phyloP scores from a whole-genome alignment of 2,888 invertebrate species.

The Suillia variegata region DNA sequence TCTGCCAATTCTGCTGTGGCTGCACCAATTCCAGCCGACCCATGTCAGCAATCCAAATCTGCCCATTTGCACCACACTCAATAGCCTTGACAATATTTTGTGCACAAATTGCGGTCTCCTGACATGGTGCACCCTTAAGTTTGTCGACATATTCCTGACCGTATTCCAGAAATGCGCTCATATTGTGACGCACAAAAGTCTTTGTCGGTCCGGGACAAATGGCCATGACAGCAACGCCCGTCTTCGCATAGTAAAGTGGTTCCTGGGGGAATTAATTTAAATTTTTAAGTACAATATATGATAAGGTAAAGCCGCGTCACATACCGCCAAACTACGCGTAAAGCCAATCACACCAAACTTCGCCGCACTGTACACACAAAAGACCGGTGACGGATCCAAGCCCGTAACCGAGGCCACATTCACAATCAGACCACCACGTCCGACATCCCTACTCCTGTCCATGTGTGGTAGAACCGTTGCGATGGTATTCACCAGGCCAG shows the following conservation, averaged over 20 bases:
- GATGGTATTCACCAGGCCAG: constrained; percentile 47
- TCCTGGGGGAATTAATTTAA: constrained; percentile 38
- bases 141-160: constrained; percentile 39
- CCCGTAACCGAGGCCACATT: constrained; percentile 57
- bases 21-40: constrained; percentile 46
- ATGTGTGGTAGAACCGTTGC: constrained; percentile 57
- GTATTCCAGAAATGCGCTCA: constrained; percentile 41
- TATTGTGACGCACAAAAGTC: constrained; percentile 37
- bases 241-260: constrained; percentile 44
- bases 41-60: constrained; percentile 53
- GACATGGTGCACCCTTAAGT: constrained; percentile 40
- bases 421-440: constrained; percentile 58
- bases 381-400: constrained; percentile 41
- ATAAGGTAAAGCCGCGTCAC: constrained; percentile 12
- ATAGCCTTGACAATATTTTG: constrained; percentile 50
- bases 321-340: constrained; percentile 51
- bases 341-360: constrained; percentile 60
- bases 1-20: constrained; percentile 48
- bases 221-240: constrained; percentile 49
- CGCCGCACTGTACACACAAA: constrained; percentile 57
- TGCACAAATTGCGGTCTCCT: constrained; percentile 43
- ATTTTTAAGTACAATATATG: no score
- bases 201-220: constrained; percentile 54
- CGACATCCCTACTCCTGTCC: constrained; percentile 56
- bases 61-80: constrained; percentile 47